These are phyloP conservation scores for Pogonus chalceus DNA, from an alignment of 1,140 invertebrate genomes.

Conservation along the genomic window DNA sequence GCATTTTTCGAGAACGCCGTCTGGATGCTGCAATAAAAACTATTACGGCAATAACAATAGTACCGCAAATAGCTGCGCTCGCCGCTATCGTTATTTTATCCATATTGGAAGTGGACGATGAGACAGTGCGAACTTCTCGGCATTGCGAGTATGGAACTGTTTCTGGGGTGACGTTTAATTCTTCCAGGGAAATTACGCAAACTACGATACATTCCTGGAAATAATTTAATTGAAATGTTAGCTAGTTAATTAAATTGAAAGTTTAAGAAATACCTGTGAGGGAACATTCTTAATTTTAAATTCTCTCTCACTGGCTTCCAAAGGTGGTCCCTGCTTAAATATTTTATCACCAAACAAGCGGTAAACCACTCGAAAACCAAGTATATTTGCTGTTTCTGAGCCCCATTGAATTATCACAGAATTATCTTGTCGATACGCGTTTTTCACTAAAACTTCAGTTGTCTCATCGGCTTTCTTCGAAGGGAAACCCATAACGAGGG, in stretches of 20 bases:
- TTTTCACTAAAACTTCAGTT: constrained; percentile 73
- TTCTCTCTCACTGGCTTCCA: constrained; percentile 77
- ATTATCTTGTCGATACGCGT: constrained; percentile 74
- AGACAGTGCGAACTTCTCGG: constrained; percentile 75
- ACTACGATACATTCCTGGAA: constrained; percentile 82
- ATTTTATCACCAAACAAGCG: constrained; percentile 79
- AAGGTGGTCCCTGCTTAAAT: constrained; percentile 78
- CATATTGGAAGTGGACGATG: constrained; percentile 73
- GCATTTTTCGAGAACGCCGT: constrained; percentile 60
- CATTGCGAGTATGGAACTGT: constrained; percentile 80
- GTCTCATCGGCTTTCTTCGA: constrained; percentile 49
- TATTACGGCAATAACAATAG: constrained; percentile 77
- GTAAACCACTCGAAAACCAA: constrained; percentile 83
- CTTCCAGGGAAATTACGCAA: constrained; percentile 81
- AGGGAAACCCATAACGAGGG: constrained; percentile 59
- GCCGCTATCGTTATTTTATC: constrained; percentile 90
- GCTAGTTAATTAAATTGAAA: neutral
- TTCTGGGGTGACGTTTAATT: constrained; percentile 72
- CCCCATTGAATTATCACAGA: constrained; percentile 87
- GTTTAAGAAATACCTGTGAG: constrained; percentile 67
- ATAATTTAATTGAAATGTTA: neutral
- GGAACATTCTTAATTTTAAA: constrained; percentile 89
- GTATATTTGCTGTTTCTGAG: constrained; percentile 69
- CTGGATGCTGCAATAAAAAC: constrained; percentile 74
- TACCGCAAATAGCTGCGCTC: constrained; percentile 86